Evolutionary conservation across 2,797 vertebrate genomes (phyloP).

Genomic region (Sebastes paucispinis): DNA sequence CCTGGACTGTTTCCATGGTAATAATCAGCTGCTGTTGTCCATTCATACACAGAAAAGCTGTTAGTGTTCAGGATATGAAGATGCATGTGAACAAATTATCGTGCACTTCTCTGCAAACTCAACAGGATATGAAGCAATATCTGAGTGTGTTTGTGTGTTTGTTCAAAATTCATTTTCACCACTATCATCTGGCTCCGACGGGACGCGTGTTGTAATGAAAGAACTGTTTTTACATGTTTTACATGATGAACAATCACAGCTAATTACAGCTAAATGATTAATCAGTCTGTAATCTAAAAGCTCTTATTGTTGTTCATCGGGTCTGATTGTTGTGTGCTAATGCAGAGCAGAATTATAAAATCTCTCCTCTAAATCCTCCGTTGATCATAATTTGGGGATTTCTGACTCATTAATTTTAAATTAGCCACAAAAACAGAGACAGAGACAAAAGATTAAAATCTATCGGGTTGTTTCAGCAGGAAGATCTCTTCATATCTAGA

Average conservation of each 20-base stretch:
- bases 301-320: neutral
- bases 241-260: neutral
- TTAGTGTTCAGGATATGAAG: constrained; percentile 35
- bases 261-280: neutral
- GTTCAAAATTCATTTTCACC: neutral
- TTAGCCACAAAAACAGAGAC: neutral
- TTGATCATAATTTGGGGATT: neutral
- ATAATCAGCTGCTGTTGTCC: constrained; percentile 27
- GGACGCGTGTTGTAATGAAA: neutral
- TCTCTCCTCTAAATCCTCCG: neutral
- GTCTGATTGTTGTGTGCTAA: neutral
- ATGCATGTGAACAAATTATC: constrained; percentile 39
- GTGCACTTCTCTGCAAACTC: constrained; percentile 18
- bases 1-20: constrained; percentile 56
- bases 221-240: neutral
- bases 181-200: neutral
- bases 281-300: neutral
- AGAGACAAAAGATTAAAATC: neutral
- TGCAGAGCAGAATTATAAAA: neutral
- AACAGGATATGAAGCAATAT: constrained; percentile 30
- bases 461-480: neutral
- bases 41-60: constrained; percentile 26
- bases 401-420: constrained; percentile 2
- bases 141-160: neutral
- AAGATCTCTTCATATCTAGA: constrained; percentile 3